Percentiles rank a stretch among this genome's conserved stretches.
These are phyloP conservation scores for Drosophila mimica DNA, from an alignment of 2,888 invertebrate genomes.

Conservation along the genomic window DNA sequence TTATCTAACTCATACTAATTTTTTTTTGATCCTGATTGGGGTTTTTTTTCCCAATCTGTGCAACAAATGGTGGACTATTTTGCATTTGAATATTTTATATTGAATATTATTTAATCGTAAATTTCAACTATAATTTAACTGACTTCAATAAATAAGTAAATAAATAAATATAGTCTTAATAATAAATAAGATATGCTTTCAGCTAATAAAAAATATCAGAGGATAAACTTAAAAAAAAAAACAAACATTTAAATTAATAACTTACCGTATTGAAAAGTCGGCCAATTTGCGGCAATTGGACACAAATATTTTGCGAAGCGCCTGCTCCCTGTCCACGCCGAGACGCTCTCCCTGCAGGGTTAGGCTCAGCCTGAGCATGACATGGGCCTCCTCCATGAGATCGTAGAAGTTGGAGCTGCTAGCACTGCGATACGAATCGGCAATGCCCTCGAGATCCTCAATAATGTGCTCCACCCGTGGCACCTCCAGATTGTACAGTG, in stretches of 20 bases:
- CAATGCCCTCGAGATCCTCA: conserved; percentile 89
- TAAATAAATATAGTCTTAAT: neutral
- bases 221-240: too few species aligned
- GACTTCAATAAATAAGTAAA: neutral
- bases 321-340: conserved; percentile 67
- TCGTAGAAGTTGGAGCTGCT: conserved; percentile 90
- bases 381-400: conserved; percentile 90
- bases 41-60: neutral
- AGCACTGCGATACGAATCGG: conserved; percentile 87
- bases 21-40: neutral
- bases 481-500: conserved; percentile 89
- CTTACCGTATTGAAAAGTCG: conserved; percentile 83
- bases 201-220: neutral
- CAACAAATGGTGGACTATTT: neutral
- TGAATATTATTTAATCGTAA: too few species aligned
- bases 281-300: conserved; percentile 83
- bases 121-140: neutral
- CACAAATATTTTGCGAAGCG: conserved; percentile 76
- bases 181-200: neutral
- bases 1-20: neutral
- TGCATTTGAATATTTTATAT: too few species aligned
- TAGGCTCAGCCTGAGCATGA: conserved; percentile 86
- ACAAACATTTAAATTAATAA: neutral
- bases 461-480: conserved; percentile 89
- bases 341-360: conserved; percentile 79